phyloP scores from a whole-genome alignment of 92 coral and sea anemone species.

The Phenganax marumi region DNA sequence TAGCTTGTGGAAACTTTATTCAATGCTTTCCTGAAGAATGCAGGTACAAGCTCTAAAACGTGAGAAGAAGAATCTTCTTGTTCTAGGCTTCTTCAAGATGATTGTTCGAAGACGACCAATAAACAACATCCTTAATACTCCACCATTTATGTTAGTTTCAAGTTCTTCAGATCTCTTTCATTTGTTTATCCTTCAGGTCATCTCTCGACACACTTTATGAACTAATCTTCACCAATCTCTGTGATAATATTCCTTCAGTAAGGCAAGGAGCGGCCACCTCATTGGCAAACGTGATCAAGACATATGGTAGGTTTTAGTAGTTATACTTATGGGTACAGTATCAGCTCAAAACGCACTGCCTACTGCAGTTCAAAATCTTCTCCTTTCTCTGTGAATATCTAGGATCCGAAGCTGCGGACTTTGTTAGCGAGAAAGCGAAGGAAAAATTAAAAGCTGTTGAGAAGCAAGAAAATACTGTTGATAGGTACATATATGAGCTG shows the following conservation, averaged over 20 bases:
- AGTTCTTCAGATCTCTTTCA: too few relatives aligned
- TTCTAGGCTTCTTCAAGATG: too few relatives aligned
- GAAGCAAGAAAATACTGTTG: constrained; percentile 77
- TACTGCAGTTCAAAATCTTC: too few relatives aligned
- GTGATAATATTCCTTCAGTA: constrained; percentile 94
- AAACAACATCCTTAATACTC: too few relatives aligned
- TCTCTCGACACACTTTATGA: constrained; percentile 82
- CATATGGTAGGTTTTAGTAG: constrained; percentile 65
- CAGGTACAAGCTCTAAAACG: constrained; percentile 45
- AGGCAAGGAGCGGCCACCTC: constrained; percentile 95
- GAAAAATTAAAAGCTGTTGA: constrained; percentile 78
- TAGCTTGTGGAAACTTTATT: constrained; percentile 96
- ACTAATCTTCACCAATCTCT: constrained; percentile 82
- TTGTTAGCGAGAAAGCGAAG: constrained; percentile 64
- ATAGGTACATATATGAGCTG: constrained; percentile 60
- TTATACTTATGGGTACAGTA: not conserved
- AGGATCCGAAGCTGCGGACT: constrained; percentile 70
- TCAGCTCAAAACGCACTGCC: too few relatives aligned
- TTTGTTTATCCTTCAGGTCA: constrained; percentile 45
- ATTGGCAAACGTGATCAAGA: constrained; percentile 87
- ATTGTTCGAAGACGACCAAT: too few relatives aligned
- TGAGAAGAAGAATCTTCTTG: not conserved
- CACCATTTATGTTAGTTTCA: too few relatives aligned
- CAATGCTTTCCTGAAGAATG: constrained; percentile 94
- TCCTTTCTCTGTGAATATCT: not conserved